Base-by-base conservation (phyloP, 2,888 invertebrate genomes). In the Trissoscelio sp. region DNA sequence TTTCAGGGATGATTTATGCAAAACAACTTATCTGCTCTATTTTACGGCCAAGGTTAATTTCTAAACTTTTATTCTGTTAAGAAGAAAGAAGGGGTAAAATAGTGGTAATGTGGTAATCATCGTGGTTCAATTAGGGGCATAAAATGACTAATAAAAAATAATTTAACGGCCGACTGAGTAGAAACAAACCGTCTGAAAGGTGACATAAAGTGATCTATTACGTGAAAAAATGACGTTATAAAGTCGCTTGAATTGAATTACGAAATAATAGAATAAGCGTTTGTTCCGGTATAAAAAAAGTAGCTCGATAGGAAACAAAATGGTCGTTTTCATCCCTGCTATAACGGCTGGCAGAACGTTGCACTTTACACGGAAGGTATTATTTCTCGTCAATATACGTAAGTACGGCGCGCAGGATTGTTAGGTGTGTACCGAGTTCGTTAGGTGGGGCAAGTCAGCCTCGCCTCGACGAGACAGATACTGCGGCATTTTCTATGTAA, bases 331-430 rank as follows among this genome's bases (percentile, higher is more conserved):
- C 67, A 20, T 73, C 79, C 14, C 14, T 16, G 44, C 7, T 24
- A 53, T 37, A 60, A 39, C 53, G 53, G n/a, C 31, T 44, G 64
- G 62, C 62, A 37, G 67, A 79, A 44, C 81, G 60, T 75, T 81
- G 80, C 80, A 81, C 74, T 83, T 80, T 83, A 66, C 62, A 53
- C 81, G 81, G 81, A 83, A 81, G 83, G 53, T 79, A 81, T 81
- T 22, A 74, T 70, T 77, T 82, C 55, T 72, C 66, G 72, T 64
- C 75, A 73, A 77, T 67, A 48, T 69, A 72, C 55, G 69, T 77
- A 62, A 74, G 69, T 73, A 72, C 80, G 48, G 69, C 69, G 69
- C 69, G 44, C 24, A 46, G 58, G 70, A 75, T 75, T 74, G 74
- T 64, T 74, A 79, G 79, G 79, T 69, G 74, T 79, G 79, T 79